Evolutionary conservation across 2,888 invertebrate genomes (phyloP).

Genomic region (Orthosia gracilis): DNA sequence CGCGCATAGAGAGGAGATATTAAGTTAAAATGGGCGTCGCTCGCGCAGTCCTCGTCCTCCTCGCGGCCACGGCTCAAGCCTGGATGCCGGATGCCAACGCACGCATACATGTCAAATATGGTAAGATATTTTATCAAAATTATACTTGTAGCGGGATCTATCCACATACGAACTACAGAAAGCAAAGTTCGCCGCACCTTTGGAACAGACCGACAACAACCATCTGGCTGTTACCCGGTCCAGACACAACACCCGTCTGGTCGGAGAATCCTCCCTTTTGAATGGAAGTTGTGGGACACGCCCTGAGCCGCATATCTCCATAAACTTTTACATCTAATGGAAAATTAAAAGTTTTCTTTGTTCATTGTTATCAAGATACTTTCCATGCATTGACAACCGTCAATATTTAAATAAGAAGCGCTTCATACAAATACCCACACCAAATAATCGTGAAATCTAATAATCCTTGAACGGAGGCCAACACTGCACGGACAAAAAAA

Average conservation of each 20-base stretch:
- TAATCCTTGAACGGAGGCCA: neutral
- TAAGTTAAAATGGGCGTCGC: slow-evolving; percentile 88
- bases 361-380: neutral
- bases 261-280: no score
- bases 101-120: slow-evolving; percentile 92
- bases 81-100: slow-evolving; percentile 94
- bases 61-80: slow-evolving; percentile 91
- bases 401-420: neutral
- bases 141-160: neutral
- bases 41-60: slow-evolving; percentile 90
- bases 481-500: neutral
- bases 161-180: no score
- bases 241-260: no score
- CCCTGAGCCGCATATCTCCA: no score
- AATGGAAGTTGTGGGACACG: no score
- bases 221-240: no score
- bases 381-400: neutral
- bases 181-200: no score
- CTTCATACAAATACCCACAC: neutral
- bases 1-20: slow-evolving; percentile 82
- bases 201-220: no score
- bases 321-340: slow-evolving; percentile 7
- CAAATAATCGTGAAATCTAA: neutral
- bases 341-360: slow-evolving; percentile 2
- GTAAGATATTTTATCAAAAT: slow-evolving; percentile 72